These are phyloP conservation scores for Aphaenogaster rudis DNA, from an alignment of 1,140 invertebrate species.

Conservation along the genomic window DNA sequence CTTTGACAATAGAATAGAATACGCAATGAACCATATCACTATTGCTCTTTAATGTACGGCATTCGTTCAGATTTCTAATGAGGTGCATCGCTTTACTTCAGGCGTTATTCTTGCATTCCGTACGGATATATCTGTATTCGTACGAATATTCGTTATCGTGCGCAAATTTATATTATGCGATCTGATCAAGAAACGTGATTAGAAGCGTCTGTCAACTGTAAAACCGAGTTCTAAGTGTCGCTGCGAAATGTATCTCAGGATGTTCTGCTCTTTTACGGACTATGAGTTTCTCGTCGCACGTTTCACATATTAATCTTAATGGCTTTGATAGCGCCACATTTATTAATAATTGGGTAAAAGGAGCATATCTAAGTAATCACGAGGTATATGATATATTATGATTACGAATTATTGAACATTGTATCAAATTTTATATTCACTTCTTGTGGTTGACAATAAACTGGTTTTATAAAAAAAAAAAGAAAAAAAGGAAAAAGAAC, in stretches of 20 bases:
- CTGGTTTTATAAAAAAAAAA: conserved; percentile 82
- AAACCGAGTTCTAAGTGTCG: conserved; percentile 59
- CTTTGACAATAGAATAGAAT: conserved; percentile 45
- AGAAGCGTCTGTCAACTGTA: conserved; percentile 43
- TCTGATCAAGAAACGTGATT: conserved; percentile 32
- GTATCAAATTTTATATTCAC: conserved; percentile 85
- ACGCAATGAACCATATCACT: conserved; percentile 26
- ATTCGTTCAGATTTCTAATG: conserved; percentile 24
- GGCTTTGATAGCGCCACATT: conserved; percentile 73
- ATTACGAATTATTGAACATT: conserved; percentile 84
- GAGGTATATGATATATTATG: conserved; percentile 78
- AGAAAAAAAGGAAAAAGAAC: conserved; percentile 38
- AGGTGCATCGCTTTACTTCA: not conserved
- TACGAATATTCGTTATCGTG: conserved; percentile 33
- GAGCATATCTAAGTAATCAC: conserved; percentile 73
- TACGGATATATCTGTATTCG: conserved; percentile 16
- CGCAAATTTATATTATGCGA: conserved; percentile 40
- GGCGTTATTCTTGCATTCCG: conserved; percentile 35
- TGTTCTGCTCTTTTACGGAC: conserved; percentile 67
- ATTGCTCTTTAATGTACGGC: conserved; percentile 12
- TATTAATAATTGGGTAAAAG: conserved; percentile 74
- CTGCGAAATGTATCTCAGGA: conserved; percentile 72
- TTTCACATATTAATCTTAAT: conserved; percentile 70
- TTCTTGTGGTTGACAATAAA: conserved; percentile 85
- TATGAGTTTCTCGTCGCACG: conserved; percentile 60